Percentiles rank a stretch among this genome's conserved stretches.
phyloP scores from a whole-genome alignment of 2,888 invertebrate genomes.

The Oscheius onirici region DNA sequence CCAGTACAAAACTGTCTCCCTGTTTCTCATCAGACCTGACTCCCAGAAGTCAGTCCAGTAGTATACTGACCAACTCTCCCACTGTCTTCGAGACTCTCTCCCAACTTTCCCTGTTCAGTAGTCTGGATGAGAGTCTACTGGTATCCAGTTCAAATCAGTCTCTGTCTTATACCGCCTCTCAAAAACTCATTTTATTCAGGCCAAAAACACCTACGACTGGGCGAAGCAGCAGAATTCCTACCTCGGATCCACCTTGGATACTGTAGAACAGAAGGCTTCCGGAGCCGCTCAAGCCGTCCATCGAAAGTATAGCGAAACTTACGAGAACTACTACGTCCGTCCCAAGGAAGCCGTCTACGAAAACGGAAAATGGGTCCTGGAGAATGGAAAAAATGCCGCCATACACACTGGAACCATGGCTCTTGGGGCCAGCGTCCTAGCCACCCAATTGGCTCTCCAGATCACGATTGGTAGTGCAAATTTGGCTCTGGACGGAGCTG shows the following conservation, averaged over 20 bases:
- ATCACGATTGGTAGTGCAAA: slow-evolving; percentile 48
- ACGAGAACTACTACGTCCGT: slow-evolving; percentile 44
- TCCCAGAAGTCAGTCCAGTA: no score
- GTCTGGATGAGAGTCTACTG: background rate
- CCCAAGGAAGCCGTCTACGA: slow-evolving; percentile 43
- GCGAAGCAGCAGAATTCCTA: slow-evolving; percentile 17
- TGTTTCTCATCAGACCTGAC: no score
- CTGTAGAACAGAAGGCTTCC: slow-evolving; percentile 19
- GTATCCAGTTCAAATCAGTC: background rate
- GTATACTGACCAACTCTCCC: no score
- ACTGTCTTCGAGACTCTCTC: no score
- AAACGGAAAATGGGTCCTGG: slow-evolving; percentile 36
- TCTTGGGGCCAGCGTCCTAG: slow-evolving; percentile 51
- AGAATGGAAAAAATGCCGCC: slow-evolving; percentile 41
- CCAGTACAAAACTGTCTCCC: no score
- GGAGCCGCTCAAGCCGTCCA: slow-evolving; percentile 7
- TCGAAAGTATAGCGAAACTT: slow-evolving; percentile 40
- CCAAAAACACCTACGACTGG: slow-evolving; percentile 23
- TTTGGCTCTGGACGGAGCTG: slow-evolving; percentile 42
- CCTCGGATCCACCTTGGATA: slow-evolving; percentile 12
- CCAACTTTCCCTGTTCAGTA: background rate
- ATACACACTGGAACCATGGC: slow-evolving; percentile 47
- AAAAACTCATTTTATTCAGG: background rate
- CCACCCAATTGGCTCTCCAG: slow-evolving; percentile 49
- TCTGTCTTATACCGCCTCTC: background rate